Evolutionary conservation across 1,140 invertebrate species (phyloP).

Genomic region (Agrypnia vestita): DNA sequence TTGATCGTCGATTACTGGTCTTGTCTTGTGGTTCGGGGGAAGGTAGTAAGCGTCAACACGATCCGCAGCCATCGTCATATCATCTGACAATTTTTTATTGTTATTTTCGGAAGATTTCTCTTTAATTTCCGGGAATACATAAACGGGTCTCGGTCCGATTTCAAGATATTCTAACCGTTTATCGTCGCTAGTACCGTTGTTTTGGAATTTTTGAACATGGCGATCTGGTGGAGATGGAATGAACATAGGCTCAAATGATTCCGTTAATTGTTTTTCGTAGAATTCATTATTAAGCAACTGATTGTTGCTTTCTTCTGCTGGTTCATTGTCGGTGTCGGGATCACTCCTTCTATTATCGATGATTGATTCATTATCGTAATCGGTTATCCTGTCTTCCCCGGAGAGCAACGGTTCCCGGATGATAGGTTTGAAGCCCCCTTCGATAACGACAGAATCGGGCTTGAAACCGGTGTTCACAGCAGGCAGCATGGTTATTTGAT

Average conservation of each 20-base stretch:
- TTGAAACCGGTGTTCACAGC: constrained; percentile 84
- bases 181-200: constrained; percentile 52
- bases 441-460: constrained; percentile 84
- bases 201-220: constrained; percentile 65
- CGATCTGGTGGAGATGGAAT: constrained; percentile 80
- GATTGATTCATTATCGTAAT: constrained; percentile 68
- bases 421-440: constrained; percentile 88
- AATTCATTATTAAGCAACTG: constrained; percentile 55
- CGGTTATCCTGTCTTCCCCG: constrained; percentile 72
- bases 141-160: constrained; percentile 70
- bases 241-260: constrained; percentile 83
- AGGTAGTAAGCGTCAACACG: constrained; percentile 80
- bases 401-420: constrained; percentile 75
- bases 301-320: constrained; percentile 69
- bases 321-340: constrained; percentile 70
- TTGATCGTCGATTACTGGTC: constrained; percentile 64
- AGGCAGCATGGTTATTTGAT: constrained; percentile 65
- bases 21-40: constrained; percentile 73
- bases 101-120: constrained; percentile 65
- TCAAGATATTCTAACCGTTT: constrained; percentile 65
- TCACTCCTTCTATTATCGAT: constrained; percentile 72
- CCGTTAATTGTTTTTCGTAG: constrained; percentile 69
- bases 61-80: constrained; percentile 81
- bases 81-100: constrained; percentile 68
- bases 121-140: constrained; percentile 66